Base-by-base conservation (phyloP, 2,797 vertebrate species). In the Alauda arvensis region DNA sequence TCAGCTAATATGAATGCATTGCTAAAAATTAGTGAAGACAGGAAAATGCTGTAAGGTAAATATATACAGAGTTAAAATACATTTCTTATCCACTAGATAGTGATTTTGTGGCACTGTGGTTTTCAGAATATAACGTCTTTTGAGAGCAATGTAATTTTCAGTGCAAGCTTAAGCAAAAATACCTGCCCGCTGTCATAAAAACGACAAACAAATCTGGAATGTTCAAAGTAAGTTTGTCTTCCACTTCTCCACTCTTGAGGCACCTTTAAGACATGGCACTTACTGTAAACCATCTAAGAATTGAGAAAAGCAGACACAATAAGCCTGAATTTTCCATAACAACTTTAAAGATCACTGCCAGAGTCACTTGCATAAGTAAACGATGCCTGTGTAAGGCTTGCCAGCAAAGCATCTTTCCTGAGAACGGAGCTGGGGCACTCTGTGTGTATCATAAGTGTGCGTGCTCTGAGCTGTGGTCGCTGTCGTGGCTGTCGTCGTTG, bases 401-500 rank as follows among this genome's bases (percentile, higher is more conserved):
- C 94, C 93, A 89, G 90, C 93, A 86, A 89, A 91, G 94, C 93
- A 86, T 93, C 96, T 97, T 98, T 98, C 98, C 98, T 98, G 98
- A 98, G 97, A 97, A 97, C 51, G 93, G 94, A 96, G 95, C 87
- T 93, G 92, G 75, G 89, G 53, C 94, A 69, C 89, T 85, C 92
- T 94, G 57, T 91, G 78, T 88, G 60, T 94, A 98, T 99, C 99
- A 99, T 98, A 99, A 98, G 96, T 99, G 98, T 85, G 98, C 98
- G 0, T 99, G 98, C 96, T 99, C 99, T 17, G 99, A 99, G 96
- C 99, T 99, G 97, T 99, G 98, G 95, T 99, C 99, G 18, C 99
- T 99, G 97, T 99, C 99, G 3, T 97, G 98, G 96, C 99, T 99
- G 97, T 99, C 99, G 40, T 99, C 99, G 1, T 99, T 99, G 75